These are phyloP conservation scores for Acanthococcus lagerstroemiae DNA, from an alignment of 2,888 invertebrate genomes.

Conservation along the genomic window DNA sequence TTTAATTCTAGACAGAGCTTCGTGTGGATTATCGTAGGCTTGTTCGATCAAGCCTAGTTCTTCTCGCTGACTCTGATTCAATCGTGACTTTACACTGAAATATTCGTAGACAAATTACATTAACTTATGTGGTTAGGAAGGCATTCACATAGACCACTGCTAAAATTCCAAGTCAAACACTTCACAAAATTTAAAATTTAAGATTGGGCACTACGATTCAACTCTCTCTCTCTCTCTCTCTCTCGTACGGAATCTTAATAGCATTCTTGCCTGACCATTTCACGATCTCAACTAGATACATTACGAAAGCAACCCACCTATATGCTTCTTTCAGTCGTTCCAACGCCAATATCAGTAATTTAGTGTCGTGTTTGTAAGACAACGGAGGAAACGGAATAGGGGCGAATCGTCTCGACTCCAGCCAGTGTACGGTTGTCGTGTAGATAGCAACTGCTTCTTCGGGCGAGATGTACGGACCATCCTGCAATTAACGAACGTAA, in stretches of 20 bases:
- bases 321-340: slow-evolving; percentile 96
- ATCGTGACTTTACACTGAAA: slow-evolving; percentile 79
- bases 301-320: slow-evolving; percentile 43
- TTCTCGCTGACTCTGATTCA: slow-evolving; percentile 98
- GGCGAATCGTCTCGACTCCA: slow-evolving; percentile 94
- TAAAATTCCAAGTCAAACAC: too few species aligned
- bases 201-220: too few species aligned
- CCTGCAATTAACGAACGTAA: slow-evolving; percentile 46
- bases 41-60: slow-evolving; percentile 98
- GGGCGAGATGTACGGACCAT: slow-evolving; percentile 98
- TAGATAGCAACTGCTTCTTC: slow-evolving; percentile 99
- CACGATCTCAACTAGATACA: too few species aligned
- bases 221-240: too few species aligned
- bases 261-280: too few species aligned
- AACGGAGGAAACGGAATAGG: slow-evolving; percentile 99
- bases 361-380: slow-evolving; percentile 99
- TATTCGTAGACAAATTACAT: slow-evolving; percentile 29
- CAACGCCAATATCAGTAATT: slow-evolving; percentile 88
- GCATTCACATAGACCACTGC: background rate
- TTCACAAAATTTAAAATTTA: too few species aligned
- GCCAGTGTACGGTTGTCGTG: slow-evolving; percentile 99
- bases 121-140: background rate
- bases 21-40: slow-evolving; percentile 99
- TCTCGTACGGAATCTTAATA: too few species aligned
- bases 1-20: slow-evolving; percentile 96